Evolutionary conservation across 2,113 vertebrate species (phyloP), one percentile per base, ranked within the genome.

Genomic region (Mungos mungo): DNA sequence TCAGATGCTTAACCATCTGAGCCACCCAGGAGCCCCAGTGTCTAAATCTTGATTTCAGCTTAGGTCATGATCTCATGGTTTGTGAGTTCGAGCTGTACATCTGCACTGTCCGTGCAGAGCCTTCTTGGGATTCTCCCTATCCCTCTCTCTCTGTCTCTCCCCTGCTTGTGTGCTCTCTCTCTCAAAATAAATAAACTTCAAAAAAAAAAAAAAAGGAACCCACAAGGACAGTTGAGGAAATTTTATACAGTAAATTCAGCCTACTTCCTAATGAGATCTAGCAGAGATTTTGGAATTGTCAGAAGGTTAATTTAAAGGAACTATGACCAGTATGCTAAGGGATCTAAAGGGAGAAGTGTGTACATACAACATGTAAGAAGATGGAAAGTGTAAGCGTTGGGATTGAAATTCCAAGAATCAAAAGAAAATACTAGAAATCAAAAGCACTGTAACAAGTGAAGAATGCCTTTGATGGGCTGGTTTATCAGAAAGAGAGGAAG

Each of bases 401-500:
- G 41, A n/a, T 54, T 88, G 41, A 86, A 89, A 90, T 66, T 86
- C 6, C 72, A 84, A 52, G 38, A 77, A 87, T 68, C 7, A 74
- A 91, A 97, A 84, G 10, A 63, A 81, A 69, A 57, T 77, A 16
- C 7, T 82, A 57, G 66, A 93, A 84, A 97, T 96, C 63, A 77
- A 81, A 97, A 90, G 16, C 65, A 52, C n/a, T 85, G 21, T 82
- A 89, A 72, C 15, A 80, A 89, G 27, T 93, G 4, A 66, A 65
- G 60, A 93, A 50, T 95, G 63, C 11, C 18, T 80, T 88, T 94
- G 33, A 63, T 71, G 2, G n/a, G 7, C 66, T 93, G n/a, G 3
- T 57, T 93, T 13, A 52, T 77, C 52, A 41, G 52, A 27, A 72
- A 29, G 82, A 81, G 15, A 82, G 23, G 38, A 68, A 68, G 47